Base-by-base conservation (phyloP, 1,140 invertebrate genomes). In the Dreissena polymorpha region DNA sequence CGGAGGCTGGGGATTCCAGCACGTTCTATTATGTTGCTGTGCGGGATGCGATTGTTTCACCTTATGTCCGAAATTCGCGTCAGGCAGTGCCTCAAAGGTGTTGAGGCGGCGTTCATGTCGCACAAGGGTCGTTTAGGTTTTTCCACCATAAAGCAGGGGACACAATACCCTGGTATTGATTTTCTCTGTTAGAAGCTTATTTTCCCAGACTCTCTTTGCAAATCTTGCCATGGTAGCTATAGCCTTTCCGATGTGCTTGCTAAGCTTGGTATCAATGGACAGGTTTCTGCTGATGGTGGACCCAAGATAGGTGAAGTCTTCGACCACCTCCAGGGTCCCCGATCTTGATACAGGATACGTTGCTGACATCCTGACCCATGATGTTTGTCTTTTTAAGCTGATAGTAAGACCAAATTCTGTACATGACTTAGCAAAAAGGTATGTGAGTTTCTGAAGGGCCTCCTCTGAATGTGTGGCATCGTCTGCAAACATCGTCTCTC, bases 71-170 rank as follows among this genome's bases (percentile, higher is more conserved):
- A 8, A 39, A 39, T 39, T 2, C 39, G 51, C 12, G 71, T n/a
- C 10, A 80, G 70, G 55, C 80, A 80, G 2, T 55, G 29, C 55
- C 70, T 87, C 72, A 68, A 85, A 88, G 0, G 64, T 18, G 8
- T 88, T 69, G 23, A 87, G 78, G 39, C 65, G 50, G 16, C 51
- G 53, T 49, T 63, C 72, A 13, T 87, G 75, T 53, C 63, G 55
- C n/a, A 18, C 55, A 74, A 84, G 73, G 10, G 69, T 25, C 23
- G 70, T 84, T 63, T 78, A 86, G 10, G 85, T 68, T 39, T 85
- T 83, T 51, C 70, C 55, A 5, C 63, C 73, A 27, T 65, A 87
- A 16, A 85, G 72, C 10, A 75, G 72, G 57, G 72, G 39, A 60
- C 72, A 63, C 13, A 60, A 7, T 12, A 78, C 53, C 16, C 10